Percentiles rank a stretch among this genome's conserved stretches.
Conservation (phyloP, 2,113 vertebrate genomes). For the Lycocorax pyrrhopterus region DNA sequence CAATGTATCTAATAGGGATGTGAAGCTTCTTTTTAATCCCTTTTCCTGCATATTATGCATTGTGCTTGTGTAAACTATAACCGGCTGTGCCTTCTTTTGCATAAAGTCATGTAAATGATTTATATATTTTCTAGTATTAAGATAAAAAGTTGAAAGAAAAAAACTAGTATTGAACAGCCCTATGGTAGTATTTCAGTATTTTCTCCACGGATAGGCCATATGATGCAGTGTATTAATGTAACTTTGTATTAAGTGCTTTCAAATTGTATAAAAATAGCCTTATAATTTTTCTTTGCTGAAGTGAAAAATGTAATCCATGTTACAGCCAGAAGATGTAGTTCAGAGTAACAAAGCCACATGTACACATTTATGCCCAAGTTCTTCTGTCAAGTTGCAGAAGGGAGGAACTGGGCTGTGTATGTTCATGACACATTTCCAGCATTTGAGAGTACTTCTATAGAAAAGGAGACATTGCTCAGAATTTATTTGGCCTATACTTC, state of each 20-base stretch:
- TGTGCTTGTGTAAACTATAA: conserved; percentile 85
- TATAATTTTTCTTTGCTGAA: conserved; percentile 75
- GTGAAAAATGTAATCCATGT: conserved; percentile 28
- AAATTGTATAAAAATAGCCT: conserved; percentile 76
- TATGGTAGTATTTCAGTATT: conserved; percentile 76
- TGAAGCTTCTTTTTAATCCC: conserved; percentile 72
- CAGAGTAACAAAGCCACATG: conserved; percentile 61
- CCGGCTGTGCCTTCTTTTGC: conserved; percentile 93
- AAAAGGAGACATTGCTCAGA: not conserved
- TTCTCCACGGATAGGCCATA: conserved; percentile 71
- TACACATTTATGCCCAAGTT: conserved; percentile 2
- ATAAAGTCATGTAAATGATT: conserved; percentile 85
- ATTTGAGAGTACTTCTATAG: not conserved
- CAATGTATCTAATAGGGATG: conserved; percentile 75
- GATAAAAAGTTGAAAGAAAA: conserved; percentile 75
- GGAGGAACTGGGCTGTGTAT: not conserved
- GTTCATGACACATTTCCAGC: conserved; percentile 1
- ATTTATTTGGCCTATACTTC: not conserved
- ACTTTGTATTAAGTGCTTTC: conserved; percentile 86
- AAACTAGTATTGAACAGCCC: conserved; percentile 77
- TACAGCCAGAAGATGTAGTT: conserved; percentile 51
- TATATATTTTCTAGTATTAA: conserved; percentile 85
- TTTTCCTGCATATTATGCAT: conserved; percentile 80
- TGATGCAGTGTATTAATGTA: conserved; percentile 70
- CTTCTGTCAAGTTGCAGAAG: not conserved